Evolutionary conservation across 2,888 invertebrate genomes (phyloP).

Genomic region (Operophtera brumata): DNA sequence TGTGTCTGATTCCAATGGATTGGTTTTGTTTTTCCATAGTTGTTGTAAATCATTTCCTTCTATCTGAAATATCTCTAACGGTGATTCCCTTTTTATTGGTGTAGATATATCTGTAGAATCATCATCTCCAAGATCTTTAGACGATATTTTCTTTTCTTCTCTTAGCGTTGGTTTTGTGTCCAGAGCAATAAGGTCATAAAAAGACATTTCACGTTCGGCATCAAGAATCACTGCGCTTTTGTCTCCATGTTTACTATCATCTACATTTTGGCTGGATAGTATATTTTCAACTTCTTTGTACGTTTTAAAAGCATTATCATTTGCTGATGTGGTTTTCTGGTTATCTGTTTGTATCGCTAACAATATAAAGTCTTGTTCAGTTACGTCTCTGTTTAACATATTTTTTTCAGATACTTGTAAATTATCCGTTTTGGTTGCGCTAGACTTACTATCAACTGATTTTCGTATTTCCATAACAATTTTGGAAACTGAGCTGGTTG

Average conservation of each 20-base stretch:
- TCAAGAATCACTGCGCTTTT: constrained; percentile 2
- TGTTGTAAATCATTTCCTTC: constrained; percentile 12
- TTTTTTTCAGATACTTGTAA: not conserved
- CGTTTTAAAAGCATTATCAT: not conserved
- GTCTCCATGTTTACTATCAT: not conserved
- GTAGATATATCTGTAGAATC: not conserved
- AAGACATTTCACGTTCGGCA: not conserved
- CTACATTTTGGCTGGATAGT: not conserved
- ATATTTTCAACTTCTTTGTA: not conserved
- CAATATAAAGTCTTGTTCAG: not conserved
- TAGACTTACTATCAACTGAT: too few relatives aligned
- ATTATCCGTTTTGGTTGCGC: too few relatives aligned
- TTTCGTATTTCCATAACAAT: not conserved
- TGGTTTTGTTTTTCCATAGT: constrained; percentile 18
- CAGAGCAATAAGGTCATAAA: not conserved
- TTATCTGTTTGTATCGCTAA: not conserved
- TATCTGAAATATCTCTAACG: not conserved
- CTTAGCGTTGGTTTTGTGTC: not conserved
- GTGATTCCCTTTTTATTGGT: constrained; percentile 5
- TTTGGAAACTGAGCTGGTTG: not conserved
- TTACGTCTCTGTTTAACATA: not conserved
- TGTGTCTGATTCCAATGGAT: constrained; percentile 9
- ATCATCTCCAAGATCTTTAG: not conserved
- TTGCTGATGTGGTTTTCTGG: not conserved
- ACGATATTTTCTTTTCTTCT: not conserved